phyloP scores from a whole-genome alignment of 2,888 invertebrate genomes.

The Micropterix aruncella region DNA sequence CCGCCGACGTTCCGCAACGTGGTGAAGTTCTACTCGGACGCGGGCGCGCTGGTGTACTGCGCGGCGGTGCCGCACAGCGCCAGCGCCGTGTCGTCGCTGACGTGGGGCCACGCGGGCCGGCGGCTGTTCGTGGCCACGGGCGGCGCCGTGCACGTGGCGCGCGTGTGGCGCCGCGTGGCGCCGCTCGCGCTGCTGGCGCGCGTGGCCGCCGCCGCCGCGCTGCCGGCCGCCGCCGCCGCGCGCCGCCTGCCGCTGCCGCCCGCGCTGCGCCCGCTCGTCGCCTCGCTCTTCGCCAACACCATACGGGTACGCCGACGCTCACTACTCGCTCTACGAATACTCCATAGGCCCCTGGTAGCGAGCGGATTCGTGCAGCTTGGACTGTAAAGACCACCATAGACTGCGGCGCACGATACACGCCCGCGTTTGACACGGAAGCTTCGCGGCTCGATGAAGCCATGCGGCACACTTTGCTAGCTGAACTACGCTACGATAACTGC shows the following conservation, averaged over 20 bases:
- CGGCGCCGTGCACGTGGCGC: slow-evolving; percentile 82
- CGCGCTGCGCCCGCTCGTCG: slow-evolving; percentile 70
- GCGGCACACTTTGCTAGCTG: not conserved
- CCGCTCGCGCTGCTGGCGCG: slow-evolving; percentile 83
- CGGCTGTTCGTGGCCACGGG: slow-evolving; percentile 90
- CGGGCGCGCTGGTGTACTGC: slow-evolving; percentile 68
- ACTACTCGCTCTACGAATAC: not conserved
- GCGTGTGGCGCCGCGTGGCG: slow-evolving; percentile 82
- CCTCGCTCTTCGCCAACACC: slow-evolving; percentile 83
- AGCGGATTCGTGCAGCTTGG: not conserved
- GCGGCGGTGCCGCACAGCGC: slow-evolving; percentile 62
- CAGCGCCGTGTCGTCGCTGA: slow-evolving; percentile 85
- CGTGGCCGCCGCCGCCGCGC: slow-evolving; percentile 61
- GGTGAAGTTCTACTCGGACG: slow-evolving; percentile 83
- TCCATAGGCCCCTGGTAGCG: not conserved
- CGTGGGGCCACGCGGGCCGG: slow-evolving; percentile 98
- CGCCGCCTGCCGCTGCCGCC: slow-evolving; percentile 75
- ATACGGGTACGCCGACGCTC: slow-evolving; percentile 56
- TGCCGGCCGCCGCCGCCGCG: slow-evolving; percentile 60
- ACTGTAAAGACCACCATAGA: not conserved
- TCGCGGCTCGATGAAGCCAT: not conserved
- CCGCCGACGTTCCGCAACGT: slow-evolving; percentile 58
- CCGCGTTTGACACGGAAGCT: not conserved
- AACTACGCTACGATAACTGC: too few relatives aligned
- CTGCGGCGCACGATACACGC: not conserved